Conservation (phyloP, 2,888 invertebrate species). For the Craniophora ligustri region DNA sequence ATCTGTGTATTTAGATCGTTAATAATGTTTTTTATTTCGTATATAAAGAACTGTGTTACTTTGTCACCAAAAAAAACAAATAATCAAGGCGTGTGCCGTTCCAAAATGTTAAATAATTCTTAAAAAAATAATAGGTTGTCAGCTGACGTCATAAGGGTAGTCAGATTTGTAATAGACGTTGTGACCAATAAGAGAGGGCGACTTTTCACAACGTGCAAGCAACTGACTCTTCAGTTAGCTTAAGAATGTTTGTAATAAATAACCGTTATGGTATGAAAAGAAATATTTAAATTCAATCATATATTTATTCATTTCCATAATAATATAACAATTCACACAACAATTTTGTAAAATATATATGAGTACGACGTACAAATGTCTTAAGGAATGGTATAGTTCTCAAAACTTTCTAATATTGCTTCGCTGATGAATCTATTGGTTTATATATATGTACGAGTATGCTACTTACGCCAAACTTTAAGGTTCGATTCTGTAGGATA, state of each 20-base stretch:
- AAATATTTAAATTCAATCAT: neutral
- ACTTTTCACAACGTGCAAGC: too few relatives aligned
- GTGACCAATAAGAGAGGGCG: too few relatives aligned
- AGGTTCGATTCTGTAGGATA: neutral
- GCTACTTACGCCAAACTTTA: slow-evolving; percentile 47
- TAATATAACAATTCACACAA: neutral
- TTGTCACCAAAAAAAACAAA: neutral
- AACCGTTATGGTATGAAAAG: neutral
- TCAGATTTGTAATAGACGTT: too few relatives aligned
- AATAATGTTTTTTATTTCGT: too few relatives aligned
- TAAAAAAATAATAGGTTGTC: too few relatives aligned
- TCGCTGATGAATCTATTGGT: neutral
- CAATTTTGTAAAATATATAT: too few relatives aligned
- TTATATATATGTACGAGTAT: slow-evolving; percentile 1
- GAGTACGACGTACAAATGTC: too few relatives aligned
- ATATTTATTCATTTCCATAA: slow-evolving; percentile 4
- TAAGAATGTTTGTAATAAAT: neutral
- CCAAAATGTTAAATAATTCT: too few relatives aligned
- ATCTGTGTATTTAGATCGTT: neutral
- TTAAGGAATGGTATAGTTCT: neutral
- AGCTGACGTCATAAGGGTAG: neutral
- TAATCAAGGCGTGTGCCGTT: too few relatives aligned
- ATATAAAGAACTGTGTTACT: neutral
- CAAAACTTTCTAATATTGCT: neutral
- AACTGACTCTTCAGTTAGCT: neutral